Conservation (phyloP, 2,113 vertebrate genomes). For the Tringa solitaria region DNA sequence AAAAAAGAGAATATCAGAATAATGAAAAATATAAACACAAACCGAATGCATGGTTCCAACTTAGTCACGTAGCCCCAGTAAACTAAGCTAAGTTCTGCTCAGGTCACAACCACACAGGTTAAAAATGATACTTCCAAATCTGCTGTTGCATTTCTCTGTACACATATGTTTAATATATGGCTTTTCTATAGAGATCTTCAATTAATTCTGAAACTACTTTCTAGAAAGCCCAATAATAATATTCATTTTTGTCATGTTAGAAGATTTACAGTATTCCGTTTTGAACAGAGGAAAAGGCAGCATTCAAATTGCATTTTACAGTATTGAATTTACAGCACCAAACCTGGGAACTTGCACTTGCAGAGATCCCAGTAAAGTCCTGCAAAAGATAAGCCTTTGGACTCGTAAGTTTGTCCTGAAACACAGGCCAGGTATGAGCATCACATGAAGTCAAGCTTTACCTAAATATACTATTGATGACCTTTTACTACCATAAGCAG, state of each 20-base stretch:
- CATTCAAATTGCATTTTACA: neutral
- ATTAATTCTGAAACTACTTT: neutral
- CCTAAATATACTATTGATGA: neutral
- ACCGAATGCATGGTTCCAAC: rapidly evolving
- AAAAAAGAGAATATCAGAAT: neutral
- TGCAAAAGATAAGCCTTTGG: neutral
- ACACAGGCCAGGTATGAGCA: neutral
- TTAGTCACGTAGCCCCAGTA: rapidly evolving
- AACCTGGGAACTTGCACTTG: neutral
- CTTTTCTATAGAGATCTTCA: rapidly evolving
- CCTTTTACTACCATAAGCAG: neutral
- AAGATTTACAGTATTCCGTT: neutral
- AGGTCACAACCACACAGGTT: neutral
- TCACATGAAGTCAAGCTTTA: neutral
- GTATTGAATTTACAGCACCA: neutral
- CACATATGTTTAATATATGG: rapidly evolving
- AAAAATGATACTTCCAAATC: neutral
- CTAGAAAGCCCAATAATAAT: neutral
- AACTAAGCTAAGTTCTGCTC: neutral
- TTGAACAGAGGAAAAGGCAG: neutral
- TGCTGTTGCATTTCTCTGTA: neutral
- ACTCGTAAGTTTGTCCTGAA: neutral
- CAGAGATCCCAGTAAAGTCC: neutral
- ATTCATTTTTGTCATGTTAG: neutral
- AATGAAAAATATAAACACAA: neutral